These are phyloP conservation scores for Allacma fusca DNA, from an alignment of 2,888 invertebrate genomes.

Conservation along the genomic window DNA sequence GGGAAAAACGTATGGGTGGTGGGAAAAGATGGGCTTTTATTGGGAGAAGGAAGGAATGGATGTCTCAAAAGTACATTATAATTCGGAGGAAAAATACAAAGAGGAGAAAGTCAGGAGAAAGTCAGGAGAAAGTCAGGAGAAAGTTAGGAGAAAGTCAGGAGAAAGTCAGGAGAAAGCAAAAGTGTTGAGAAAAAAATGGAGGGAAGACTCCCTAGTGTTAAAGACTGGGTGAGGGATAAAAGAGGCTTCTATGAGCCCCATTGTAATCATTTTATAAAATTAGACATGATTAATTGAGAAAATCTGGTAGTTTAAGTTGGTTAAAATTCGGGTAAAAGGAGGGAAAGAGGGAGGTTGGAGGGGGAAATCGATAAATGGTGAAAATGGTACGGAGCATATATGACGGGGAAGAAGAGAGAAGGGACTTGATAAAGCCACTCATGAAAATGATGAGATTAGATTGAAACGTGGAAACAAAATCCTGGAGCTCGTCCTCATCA, in stretches of 20 bases:
- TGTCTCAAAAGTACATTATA: no score
- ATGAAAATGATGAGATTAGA: slow-evolving; percentile 41
- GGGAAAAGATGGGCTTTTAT: no score
- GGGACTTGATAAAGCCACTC: slow-evolving; percentile 28
- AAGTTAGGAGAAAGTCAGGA: background rate
- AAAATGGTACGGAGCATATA: background rate
- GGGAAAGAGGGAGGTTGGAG: no score
- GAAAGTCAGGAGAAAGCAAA: background rate
- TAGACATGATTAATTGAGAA: slow-evolving; percentile 12
- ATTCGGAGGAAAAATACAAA: no score
- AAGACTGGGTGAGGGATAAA: slow-evolving; percentile 18
- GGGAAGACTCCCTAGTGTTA: background rate
- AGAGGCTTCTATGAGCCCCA: background rate
- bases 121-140: background rate
- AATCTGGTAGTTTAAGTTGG: slow-evolving; percentile 14
- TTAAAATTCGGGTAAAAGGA: slow-evolving; percentile 1
- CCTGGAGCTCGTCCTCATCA: slow-evolving; percentile 27
- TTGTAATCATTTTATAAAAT: slow-evolving; percentile 13
- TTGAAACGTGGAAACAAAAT: slow-evolving; percentile 37
- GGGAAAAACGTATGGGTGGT: no score
- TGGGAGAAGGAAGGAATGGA: no score
- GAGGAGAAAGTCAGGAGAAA: background rate
- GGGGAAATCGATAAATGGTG: background rate
- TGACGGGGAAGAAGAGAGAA: background rate
- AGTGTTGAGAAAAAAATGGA: slow-evolving; percentile 2